Evolutionary conservation across 2,888 invertebrate species (phyloP).

Genomic region (Platycnemis pennipes): DNA sequence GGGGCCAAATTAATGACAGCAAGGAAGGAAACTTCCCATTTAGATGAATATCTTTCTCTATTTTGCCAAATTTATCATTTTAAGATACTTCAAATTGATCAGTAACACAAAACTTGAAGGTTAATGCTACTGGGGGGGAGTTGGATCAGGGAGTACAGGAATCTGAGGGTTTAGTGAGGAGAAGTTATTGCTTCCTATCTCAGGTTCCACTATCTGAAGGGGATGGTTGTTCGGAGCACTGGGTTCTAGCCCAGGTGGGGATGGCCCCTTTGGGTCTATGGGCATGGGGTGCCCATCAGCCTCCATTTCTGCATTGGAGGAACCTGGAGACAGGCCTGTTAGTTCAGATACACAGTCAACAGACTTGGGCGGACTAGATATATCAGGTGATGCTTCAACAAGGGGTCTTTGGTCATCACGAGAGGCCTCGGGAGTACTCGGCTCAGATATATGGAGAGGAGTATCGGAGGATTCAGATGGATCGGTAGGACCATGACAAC

Average conservation of each 20-base stretch:
- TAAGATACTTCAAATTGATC: not conserved
- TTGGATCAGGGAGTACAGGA: conserved; percentile 11
- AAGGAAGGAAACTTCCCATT: not conserved
- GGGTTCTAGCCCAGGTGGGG: not conserved
- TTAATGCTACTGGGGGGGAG: conserved; percentile 32
- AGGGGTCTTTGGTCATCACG: not conserved
- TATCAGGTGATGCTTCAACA: not conserved
- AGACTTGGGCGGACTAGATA: conserved; percentile 1
- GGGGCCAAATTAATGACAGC: conserved; percentile 4
- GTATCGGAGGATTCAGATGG: not conserved
- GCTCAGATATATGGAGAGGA: conserved; percentile 24
- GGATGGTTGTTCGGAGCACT: not conserved
- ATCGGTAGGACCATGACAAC: not conserved
- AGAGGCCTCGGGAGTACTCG: not conserved
- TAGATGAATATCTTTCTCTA: conserved; percentile 9
- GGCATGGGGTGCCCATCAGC: not conserved
- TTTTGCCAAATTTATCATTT: conserved; percentile 1
- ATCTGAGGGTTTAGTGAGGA: not conserved
- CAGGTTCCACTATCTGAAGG: not conserved
- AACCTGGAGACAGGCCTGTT: not conserved
- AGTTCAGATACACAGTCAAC: not conserved
- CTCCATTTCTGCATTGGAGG: not conserved
- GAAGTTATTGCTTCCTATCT: not conserved
- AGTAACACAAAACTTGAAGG: not conserved
- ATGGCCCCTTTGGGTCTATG: not conserved